These are phyloP conservation scores for Acanthurus leucopareius DNA, from an alignment of 2,797 vertebrate genomes.

Conservation along the genomic window DNA sequence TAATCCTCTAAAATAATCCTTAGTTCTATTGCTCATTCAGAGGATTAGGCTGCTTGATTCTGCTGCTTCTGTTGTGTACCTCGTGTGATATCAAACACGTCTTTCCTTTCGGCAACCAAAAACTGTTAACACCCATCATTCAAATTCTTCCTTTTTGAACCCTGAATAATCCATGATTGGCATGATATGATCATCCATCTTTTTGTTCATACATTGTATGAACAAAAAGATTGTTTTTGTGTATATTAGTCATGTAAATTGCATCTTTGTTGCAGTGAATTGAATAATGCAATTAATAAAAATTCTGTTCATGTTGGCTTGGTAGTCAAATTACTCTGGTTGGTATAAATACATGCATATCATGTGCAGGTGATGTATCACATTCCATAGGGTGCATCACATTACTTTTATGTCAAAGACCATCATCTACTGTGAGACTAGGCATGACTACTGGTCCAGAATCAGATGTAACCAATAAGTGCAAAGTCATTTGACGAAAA, in stretches of 20 bases:
- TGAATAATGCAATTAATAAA: conserved; percentile 24
- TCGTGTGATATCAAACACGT: conserved; percentile 52
- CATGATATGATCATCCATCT: conserved; percentile 47
- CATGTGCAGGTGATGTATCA: conserved; percentile 11
- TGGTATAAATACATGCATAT: conserved; percentile 26
- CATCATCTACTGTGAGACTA: neutral
- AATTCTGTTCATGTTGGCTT: conserved; percentile 19
- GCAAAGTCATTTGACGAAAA: conserved; percentile 33
- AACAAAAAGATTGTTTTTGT: conserved; percentile 45
- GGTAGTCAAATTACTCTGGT: conserved; percentile 17
- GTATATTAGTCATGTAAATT: conserved; percentile 56
- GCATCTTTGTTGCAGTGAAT: conserved; percentile 12
- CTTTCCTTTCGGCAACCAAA: conserved; percentile 31
- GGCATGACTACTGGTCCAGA: conserved; percentile 4
- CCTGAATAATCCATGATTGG: conserved; percentile 69
- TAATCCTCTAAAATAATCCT: conserved; percentile 57
- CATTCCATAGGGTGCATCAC: conserved; percentile 31
- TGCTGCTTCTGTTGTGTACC: conserved; percentile 50
- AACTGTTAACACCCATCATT: conserved; percentile 26
- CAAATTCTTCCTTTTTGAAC: conserved; percentile 47
- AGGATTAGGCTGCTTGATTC: conserved; percentile 66
- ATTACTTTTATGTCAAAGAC: conserved; percentile 21
- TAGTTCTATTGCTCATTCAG: conserved; percentile 44
- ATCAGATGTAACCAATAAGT: conserved; percentile 24
- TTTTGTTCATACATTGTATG: conserved; percentile 41